phyloP scores from a whole-genome alignment of 2,888 invertebrate species.

The Acleris laterana region DNA sequence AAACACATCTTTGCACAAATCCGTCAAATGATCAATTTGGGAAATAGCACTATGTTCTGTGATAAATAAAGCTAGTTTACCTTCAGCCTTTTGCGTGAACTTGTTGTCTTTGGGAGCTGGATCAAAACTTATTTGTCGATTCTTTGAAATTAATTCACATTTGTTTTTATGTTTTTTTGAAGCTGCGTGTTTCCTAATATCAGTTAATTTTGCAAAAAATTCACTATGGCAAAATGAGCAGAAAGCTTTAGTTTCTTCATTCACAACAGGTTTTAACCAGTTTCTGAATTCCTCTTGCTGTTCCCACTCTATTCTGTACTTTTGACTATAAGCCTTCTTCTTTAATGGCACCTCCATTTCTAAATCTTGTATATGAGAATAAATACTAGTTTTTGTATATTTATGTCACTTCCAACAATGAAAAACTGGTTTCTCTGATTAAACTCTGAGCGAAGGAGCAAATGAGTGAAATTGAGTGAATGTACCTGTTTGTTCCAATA shows the following conservation, averaged over 20 bases:
- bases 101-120: background rate
- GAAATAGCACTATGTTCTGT: constrained; percentile 35
- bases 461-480: background rate
- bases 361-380: background rate
- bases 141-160: background rate
- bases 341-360: constrained; percentile 1
- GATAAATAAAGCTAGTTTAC: constrained; percentile 30
- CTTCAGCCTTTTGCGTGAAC: constrained; percentile 31
- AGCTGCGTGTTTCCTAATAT: too few relatives aligned
- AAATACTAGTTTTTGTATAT: background rate
- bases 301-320: constrained; percentile 16
- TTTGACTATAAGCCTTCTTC: background rate
- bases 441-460: background rate
- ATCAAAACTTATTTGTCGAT: background rate
- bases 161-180: too few relatives aligned
- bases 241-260: too few relatives aligned
- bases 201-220: too few relatives aligned
- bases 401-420: background rate
- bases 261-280: too few relatives aligned
- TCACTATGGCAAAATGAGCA: too few relatives aligned
- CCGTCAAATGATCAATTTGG: constrained; percentile 37
- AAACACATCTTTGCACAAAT: constrained; percentile 32
- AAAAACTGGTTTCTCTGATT: background rate
- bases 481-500: background rate
- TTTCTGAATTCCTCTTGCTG: constrained; percentile 4